A percentile compares a stretch with the other conserved stretches of the same genome.
Evolutionary conservation across 92 coral and sea anemone genomes (phyloP).

Genomic region (Porites divaricata): DNA sequence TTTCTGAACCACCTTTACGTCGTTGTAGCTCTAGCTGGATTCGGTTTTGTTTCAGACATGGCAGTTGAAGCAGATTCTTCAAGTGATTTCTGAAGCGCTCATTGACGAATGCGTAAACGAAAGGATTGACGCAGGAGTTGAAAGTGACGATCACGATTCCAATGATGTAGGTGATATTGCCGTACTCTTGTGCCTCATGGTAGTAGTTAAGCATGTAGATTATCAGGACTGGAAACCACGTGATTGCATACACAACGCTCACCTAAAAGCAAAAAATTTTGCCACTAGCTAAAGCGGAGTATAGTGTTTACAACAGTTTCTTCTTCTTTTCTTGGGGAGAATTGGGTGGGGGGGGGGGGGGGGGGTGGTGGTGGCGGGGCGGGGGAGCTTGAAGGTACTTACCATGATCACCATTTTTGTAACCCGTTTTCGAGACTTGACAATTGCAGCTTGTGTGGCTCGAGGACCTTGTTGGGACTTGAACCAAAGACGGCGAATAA

Average conservation of each 20-base stretch:
- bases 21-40: slow-evolving; percentile 22
- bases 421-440: slow-evolving; percentile 63
- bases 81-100: slow-evolving; percentile 63
- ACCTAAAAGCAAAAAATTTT: slow-evolving; percentile 8
- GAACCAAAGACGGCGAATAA: slow-evolving; percentile 60
- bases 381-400: background rate
- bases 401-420: slow-evolving; percentile 71
- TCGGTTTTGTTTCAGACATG: slow-evolving; percentile 29
- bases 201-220: slow-evolving; percentile 62
- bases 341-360: too few species aligned
- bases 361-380: background rate
- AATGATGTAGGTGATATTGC: slow-evolving; percentile 51
- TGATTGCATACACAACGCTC: slow-evolving; percentile 51
- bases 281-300: too few species aligned
- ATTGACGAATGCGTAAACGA: slow-evolving; percentile 65
- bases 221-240: slow-evolving; percentile 65
- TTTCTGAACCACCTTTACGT: slow-evolving; percentile 6
- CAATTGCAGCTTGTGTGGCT: slow-evolving; percentile 52
- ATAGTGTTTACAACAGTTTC: too few species aligned
- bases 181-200: slow-evolving; percentile 41
- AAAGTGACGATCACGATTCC: slow-evolving; percentile 51
- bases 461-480: slow-evolving; percentile 27
- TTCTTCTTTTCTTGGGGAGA: too few species aligned
- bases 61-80: slow-evolving; percentile 24
- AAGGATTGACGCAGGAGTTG: slow-evolving; percentile 68